Evolutionary conservation across 1,140 invertebrate species (phyloP).

Genomic region (Drosophila novamexicana): DNA sequence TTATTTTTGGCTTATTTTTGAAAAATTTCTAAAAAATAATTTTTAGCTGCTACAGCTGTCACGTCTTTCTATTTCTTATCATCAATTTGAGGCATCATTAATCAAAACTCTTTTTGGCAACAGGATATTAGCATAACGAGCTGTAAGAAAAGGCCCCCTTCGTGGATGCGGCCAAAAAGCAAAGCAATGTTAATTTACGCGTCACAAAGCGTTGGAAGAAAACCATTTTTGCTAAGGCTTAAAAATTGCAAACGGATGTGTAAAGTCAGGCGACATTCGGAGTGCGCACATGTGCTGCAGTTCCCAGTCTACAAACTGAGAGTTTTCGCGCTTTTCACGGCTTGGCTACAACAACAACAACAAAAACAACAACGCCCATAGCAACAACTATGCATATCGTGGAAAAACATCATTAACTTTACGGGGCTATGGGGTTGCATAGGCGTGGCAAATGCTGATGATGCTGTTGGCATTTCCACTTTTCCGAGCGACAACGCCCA

Average conservation of each 20-base stretch:
- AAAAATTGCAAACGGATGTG: constrained; percentile 76
- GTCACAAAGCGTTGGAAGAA: constrained; percentile 51
- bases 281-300: constrained; percentile 57
- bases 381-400: constrained; percentile 32
- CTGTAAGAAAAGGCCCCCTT: constrained; percentile 11
- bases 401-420: neutral
- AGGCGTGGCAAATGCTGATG: constrained; percentile 46
- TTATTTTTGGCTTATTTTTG: constrained; percentile 7
- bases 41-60: constrained; percentile 48
- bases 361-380: neutral
- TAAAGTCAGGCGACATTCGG: constrained; percentile 53
- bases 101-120: constrained; percentile 75
- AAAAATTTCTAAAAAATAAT: constrained; percentile 15
- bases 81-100: constrained; percentile 59
- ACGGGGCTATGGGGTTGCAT: constrained; percentile 10
- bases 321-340: constrained; percentile 43
- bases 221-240: constrained; percentile 54
- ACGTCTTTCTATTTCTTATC: constrained; percentile 42
- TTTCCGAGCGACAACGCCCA: constrained; percentile 58
- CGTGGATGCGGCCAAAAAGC: constrained; percentile 49
- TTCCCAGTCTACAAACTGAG: constrained; percentile 50
- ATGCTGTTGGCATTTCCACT: constrained; percentile 65
- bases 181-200: constrained; percentile 79
- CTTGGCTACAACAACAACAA: no score
- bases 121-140: constrained; percentile 76